Evolutionary conservation across 2,113 vertebrate genomes (phyloP), one percentile per base, ranked within the genome.

Genomic region (Tichodroma muraria): DNA sequence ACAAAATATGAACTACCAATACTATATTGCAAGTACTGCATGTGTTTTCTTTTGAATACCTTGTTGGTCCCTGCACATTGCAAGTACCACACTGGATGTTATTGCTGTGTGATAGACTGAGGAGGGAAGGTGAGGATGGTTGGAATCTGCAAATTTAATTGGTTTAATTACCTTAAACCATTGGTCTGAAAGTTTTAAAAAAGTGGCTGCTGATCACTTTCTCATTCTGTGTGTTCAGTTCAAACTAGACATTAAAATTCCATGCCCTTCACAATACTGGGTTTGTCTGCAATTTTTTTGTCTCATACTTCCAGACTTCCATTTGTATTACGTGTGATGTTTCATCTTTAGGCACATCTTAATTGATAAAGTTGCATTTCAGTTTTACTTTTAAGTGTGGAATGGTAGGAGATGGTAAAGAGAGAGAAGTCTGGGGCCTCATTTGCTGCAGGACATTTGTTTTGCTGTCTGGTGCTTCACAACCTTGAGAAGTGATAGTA

Each of bases 201-300:
- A 54, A 59, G 10, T 53, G 75, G 20, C 42, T 84, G 13, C 42
- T 53, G 30, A 17, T 90, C 2, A 6, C 11, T 68, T 71, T 68
- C 16, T 88, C 8, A n/a, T 49, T 27, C 37, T 70, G 0, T 42
- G 11, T 71, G 44, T 70, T 85, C 16, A 49, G 6, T 53, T 81
- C 25, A 35, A 33, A 49, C 35, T 69, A 42, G 15, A 6, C 50
- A 54, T 42, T 54, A 33, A 54, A 35, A 7, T 54, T 82, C 8
- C 1, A 0, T 56, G 18, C 25, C 18, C 18, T 61, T 82, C 49
- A 37, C 0, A 0, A 13, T 61, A 15, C 31, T 69, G 21, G 3
- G 54, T 82, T 69, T 47, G 10, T 61, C 18, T 72, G 12, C 6
- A 1, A 30, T 49, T 80, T 73, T 70, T 75, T 19, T 1, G 42